Evolutionary conservation across 2,113 vertebrate species (phyloP).

Genomic region (Ceyx cyanopectus): DNA sequence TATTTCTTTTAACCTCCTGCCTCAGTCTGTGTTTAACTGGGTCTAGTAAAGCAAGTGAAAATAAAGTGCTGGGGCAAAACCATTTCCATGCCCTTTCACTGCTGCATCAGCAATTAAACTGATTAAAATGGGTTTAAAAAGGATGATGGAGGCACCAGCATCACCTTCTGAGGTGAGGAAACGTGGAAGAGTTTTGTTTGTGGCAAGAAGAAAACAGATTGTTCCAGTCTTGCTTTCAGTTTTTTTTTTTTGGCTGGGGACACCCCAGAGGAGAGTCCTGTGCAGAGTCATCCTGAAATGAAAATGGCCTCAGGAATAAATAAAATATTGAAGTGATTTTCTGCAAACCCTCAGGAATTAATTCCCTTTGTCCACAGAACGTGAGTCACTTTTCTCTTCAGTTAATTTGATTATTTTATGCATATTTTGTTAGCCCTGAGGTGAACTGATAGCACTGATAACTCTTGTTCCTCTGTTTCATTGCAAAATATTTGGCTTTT

Average conservation of each 20-base stretch:
- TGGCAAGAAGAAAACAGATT: not conserved
- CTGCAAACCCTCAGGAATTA: not conserved
- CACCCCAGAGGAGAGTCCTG: not conserved
- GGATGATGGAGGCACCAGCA: accelerated
- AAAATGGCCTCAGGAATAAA: not conserved
- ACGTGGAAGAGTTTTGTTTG: accelerated
- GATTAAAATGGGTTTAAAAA: not conserved
- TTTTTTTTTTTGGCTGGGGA: not conserved
- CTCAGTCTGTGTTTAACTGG: not conserved
- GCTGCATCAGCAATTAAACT: not conserved
- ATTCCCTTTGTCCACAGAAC: not conserved
- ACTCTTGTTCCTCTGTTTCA: not conserved
- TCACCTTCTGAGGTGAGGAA: not conserved
- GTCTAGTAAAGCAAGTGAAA: not conserved
- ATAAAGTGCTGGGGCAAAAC: not conserved
- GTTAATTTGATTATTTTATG: not conserved
- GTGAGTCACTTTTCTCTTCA: not conserved
- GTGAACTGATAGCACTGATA: not conserved
- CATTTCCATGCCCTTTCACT: accelerated
- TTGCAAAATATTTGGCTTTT: not conserved
- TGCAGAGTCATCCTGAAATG: not conserved
- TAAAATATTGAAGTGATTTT: not conserved
- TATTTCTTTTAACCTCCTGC: not conserved
- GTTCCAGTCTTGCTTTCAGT: not conserved
- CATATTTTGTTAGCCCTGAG: accelerated